Conservation (phyloP, 2,113 vertebrate genomes). For the Nerophis lumbriciformis region DNA sequence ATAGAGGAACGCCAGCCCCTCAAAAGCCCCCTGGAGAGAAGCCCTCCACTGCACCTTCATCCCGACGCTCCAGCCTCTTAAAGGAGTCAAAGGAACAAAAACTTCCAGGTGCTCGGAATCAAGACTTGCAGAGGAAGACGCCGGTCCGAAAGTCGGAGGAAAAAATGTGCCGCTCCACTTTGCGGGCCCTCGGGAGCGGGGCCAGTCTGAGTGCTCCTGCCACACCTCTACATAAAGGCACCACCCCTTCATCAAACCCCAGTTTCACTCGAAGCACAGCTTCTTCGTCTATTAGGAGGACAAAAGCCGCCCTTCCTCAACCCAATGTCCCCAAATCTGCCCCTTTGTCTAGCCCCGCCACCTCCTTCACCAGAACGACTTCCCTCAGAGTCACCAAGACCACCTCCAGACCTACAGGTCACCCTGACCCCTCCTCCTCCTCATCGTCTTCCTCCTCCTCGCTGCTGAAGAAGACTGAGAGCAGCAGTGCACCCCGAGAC, state of each 20-base stretch:
- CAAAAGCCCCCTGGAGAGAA: conserved; percentile 37
- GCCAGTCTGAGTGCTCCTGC: conserved; percentile 41
- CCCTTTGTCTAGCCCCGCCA: neutral
- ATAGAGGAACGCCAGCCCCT: conserved; percentile 19
- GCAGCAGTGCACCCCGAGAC: conserved; percentile 42
- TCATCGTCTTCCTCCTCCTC: conserved; percentile 16
- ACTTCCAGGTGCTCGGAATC: conserved; percentile 45
- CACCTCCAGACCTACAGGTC: conserved; percentile 6
- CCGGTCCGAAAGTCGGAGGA: conserved; percentile 72
- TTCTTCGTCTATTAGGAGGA: conserved; percentile 79
- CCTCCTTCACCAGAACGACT: conserved; percentile 6
- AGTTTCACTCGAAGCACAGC: conserved; percentile 81
- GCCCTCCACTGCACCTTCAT: conserved; percentile 15
- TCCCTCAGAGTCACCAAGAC: conserved; percentile 26
- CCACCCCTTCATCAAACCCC: conserved; percentile 58
- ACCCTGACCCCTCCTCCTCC: neutral
- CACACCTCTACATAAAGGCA: conserved; percentile 30
- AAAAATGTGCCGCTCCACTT: conserved; percentile 77
- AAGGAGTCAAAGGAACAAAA: conserved; percentile 41
- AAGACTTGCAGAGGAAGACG: conserved; percentile 30
- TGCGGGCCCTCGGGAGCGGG: conserved; percentile 41
- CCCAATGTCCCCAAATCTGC: conserved; percentile 1
- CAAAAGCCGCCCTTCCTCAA: conserved; percentile 29
- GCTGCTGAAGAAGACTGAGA: conserved; percentile 65
- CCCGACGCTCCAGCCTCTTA: conserved; percentile 18